These are phyloP conservation scores for Mimas tiliae DNA, from an alignment of 2,888 invertebrate species.

Conservation along the genomic window DNA sequence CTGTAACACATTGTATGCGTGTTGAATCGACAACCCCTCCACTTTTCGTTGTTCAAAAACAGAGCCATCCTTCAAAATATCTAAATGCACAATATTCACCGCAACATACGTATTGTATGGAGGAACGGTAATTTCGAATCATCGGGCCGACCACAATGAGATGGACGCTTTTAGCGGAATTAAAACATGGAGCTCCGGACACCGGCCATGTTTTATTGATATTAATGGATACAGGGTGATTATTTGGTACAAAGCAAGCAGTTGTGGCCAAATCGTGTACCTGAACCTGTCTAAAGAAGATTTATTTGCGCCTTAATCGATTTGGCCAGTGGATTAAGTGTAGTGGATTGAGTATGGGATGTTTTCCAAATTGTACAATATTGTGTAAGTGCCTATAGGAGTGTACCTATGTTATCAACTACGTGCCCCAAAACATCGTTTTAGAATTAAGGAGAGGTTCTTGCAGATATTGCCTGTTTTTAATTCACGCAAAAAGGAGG, in stretches of 20 bases:
- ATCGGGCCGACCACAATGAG: constrained; percentile 71
- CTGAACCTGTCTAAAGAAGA: background rate
- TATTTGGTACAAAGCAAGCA: constrained; percentile 25
- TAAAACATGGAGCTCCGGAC: constrained; percentile 64
- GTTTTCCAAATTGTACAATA: too few species aligned
- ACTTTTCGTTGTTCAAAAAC: background rate
- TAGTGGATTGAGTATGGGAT: too few species aligned
- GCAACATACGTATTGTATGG: constrained; percentile 27
- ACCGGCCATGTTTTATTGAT: constrained; percentile 69
- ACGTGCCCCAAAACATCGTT: too few species aligned
- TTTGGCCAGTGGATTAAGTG: background rate
- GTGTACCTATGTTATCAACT: too few species aligned
- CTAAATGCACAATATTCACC: background rate
- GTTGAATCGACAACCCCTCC: too few species aligned
- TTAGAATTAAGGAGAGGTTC: too few species aligned
- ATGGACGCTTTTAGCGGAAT: constrained; percentile 79
- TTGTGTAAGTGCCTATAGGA: too few species aligned
- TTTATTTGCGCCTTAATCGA: background rate
- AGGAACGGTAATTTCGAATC: constrained; percentile 64
- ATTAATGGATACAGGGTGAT: constrained; percentile 50
- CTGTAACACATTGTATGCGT: too few species aligned
- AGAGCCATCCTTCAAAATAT: constrained; percentile 1
- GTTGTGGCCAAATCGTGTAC: constrained; percentile 32
- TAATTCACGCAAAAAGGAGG: too few species aligned
- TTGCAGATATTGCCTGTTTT: too few species aligned